A percentile compares a stretch with the other conserved stretches of the same genome.
Evolutionary conservation across 1,140 invertebrate genomes (phyloP).

Genomic region (Heliconius eleuchia): DNA sequence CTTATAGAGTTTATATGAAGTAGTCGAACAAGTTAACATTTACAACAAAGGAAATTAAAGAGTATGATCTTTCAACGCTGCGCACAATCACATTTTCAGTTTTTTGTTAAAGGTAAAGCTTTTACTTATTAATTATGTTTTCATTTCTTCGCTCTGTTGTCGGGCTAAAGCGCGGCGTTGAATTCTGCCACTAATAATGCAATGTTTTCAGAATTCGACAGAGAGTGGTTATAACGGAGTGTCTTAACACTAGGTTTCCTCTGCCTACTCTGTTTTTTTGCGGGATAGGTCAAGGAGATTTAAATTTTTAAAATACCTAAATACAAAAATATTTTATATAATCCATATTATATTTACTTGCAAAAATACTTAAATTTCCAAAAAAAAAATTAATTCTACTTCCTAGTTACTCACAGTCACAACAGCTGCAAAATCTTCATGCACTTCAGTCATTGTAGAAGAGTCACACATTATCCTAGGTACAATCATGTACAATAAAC

Average conservation of each 20-base stretch:
- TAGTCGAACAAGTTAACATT: not conserved
- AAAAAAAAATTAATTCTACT: not conserved
- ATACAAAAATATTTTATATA: too few species aligned
- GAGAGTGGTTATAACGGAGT: too few species aligned
- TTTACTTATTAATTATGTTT: not conserved
- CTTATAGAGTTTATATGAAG: not conserved
- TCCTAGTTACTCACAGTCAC: constrained; percentile 22
- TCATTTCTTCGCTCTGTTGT: too few species aligned
- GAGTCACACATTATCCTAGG: constrained; percentile 24
- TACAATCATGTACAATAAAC: not conserved
- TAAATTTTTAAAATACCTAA: not conserved
- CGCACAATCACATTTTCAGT: not conserved
- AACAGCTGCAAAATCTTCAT: constrained; percentile 29
- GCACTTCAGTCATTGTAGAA: constrained; percentile 22
- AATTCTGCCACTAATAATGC: too few species aligned
- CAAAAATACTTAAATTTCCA: not conserved
- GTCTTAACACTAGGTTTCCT: too few species aligned
- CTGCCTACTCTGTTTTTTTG: too few species aligned
- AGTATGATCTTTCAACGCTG: not conserved
- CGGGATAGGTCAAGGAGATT: too few species aligned
- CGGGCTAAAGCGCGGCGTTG: too few species aligned
- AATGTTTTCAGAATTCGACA: too few species aligned
- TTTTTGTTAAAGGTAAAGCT: not conserved
- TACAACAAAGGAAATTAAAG: not conserved
- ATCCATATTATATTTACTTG: not conserved